A percentile compares a stretch with the other conserved stretches of the same genome.
Evolutionary conservation across 2,113 vertebrate genomes (phyloP).

Genomic region (Edolisoma coerulescens): DNA sequence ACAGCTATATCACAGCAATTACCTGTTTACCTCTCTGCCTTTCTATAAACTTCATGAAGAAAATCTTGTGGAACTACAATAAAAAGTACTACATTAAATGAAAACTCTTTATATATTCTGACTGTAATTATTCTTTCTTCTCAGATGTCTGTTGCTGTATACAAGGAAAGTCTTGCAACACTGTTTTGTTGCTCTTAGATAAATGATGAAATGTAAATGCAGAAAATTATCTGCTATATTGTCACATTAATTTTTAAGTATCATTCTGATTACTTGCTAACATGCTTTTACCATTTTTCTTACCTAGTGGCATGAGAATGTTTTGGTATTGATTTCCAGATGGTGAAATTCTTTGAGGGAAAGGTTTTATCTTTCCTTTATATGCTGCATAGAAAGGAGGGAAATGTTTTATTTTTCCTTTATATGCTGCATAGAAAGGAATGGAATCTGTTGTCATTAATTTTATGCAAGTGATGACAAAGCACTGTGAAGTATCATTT

Average conservation of each 20-base stretch:
- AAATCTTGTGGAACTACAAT: neutral
- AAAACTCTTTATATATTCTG: neutral
- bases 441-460: neutral
- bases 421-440: neutral
- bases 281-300: neutral
- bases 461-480: neutral
- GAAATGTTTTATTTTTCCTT: neutral
- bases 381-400: neutral
- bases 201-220: neutral
- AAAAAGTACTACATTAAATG: neutral
- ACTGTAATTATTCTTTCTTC: neutral
- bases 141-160: neutral
- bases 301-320: neutral
- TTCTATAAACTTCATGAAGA: neutral
- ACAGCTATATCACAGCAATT: neutral
- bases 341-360: neutral
- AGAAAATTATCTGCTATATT: neutral
- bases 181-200: neutral
- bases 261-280: neutral
- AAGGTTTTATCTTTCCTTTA: neutral
- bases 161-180: neutral
- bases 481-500: neutral
- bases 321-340: neutral
- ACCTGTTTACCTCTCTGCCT: neutral
- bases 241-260: neutral